A percentile compares a stretch with the other conserved stretches of the same genome.
Evolutionary conservation across 53 echinoderm and acorn worm genomes (phyloP).

Genomic region (Temnopleurus reevesii): DNA sequence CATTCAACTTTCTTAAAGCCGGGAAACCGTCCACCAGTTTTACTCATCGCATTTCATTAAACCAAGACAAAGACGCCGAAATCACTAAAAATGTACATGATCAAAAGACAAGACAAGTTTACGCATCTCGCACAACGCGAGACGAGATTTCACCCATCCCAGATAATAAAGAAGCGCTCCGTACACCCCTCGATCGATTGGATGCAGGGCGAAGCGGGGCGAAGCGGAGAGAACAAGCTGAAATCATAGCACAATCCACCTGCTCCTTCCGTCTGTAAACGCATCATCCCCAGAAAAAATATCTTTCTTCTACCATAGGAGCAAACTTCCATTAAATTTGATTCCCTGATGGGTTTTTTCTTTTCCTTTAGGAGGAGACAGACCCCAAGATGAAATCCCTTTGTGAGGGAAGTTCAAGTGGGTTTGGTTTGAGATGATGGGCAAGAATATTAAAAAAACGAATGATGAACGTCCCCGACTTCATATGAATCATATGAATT

Average conservation of each 20-base stretch:
- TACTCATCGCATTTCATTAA: slow-evolving; percentile 24
- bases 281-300: slow-evolving; percentile 8
- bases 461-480: too few species aligned
- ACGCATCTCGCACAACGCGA: slow-evolving; percentile 41
- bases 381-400: neutral
- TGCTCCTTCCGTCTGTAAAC: slow-evolving; percentile 59
- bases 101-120: slow-evolving; percentile 1
- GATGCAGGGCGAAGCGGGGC: neutral
- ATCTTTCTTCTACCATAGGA: slow-evolving; percentile 31
- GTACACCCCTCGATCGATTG: neutral
- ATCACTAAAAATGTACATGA: too few species aligned
- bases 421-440: neutral
- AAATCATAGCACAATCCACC: slow-evolving; percentile 43
- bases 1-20: neutral
- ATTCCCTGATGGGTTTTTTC: slow-evolving; percentile 26
- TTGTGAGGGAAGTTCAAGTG: neutral
- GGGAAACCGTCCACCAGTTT: slow-evolving; percentile 8
- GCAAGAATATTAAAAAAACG: too few species aligned
- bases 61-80: slow-evolving; percentile 5
- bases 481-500: too few species aligned
- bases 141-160: slow-evolving; percentile 19
- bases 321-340: slow-evolving; percentile 50
- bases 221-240: slow-evolving; percentile 50
- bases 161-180: slow-evolving; percentile 3
- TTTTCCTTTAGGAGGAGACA: neutral